phyloP scores from a whole-genome alignment of 2,797 vertebrate species.

The Vultur gryphus region DNA sequence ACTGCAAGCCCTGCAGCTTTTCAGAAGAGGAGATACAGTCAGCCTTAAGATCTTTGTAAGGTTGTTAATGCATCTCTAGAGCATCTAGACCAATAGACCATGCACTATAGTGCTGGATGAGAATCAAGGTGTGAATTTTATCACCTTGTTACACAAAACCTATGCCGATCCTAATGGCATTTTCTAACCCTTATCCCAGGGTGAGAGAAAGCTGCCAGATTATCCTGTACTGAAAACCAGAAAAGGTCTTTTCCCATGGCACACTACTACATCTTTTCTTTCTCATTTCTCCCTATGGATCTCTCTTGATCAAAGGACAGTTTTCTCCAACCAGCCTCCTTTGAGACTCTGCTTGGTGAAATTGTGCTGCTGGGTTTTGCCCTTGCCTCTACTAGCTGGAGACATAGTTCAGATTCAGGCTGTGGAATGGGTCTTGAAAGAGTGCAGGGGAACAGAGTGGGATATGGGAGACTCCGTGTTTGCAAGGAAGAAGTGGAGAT shows the following conservation, averaged over 20 bases:
- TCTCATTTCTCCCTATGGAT: neutral
- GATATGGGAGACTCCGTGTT: neutral
- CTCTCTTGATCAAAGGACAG: neutral
- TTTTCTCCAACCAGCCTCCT: neutral
- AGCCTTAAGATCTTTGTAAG: neutral
- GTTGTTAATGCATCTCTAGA: neutral
- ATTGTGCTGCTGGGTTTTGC: neutral
- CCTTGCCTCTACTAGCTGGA: neutral
- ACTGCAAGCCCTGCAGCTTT: neutral
- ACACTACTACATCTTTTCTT: neutral
- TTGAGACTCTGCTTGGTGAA: neutral
- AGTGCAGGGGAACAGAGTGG: neutral
- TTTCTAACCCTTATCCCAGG: neutral
- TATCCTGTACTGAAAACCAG: neutral
- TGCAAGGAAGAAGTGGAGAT: neutral
- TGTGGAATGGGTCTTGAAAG: neutral
- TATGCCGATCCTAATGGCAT: neutral
- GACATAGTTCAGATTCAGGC: neutral
- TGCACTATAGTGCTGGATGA: neutral
- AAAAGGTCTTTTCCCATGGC: neutral
- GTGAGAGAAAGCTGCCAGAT: neutral
- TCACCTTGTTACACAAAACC: neutral
- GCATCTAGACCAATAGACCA: neutral
- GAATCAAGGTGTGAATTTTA: neutral
- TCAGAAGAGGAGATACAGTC: neutral